A percentile compares a stretch with the other conserved stretches of the same genome.
Conservation (phyloP, 1,140 invertebrate species). For the Prorops nasuta region DNA sequence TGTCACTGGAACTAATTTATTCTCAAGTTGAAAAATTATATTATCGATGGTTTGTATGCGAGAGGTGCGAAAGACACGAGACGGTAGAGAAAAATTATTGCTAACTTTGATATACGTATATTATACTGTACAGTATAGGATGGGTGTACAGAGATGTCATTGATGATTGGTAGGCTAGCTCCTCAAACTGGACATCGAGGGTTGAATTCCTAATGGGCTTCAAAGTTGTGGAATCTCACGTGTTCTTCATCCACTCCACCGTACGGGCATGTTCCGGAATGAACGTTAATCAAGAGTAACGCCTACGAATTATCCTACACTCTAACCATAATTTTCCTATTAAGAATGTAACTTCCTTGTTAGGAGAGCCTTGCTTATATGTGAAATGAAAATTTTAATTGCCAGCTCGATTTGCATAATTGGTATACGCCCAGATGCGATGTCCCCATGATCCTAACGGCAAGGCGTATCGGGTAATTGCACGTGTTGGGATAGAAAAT, state of each 20-base stretch:
- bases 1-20: no score
- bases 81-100: no score
- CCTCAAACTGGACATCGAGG: slow-evolving; percentile 3
- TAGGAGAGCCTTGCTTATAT: background rate
- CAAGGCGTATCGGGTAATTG: no score
- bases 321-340: slow-evolving; percentile 27
- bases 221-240: background rate
- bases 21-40: no score
- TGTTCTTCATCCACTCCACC: slow-evolving; percentile 14
- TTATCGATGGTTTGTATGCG: no score
- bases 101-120: no score
- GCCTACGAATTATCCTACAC: slow-evolving; percentile 24
- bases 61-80: no score
- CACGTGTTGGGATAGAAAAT: no score
- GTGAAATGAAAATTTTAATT: slow-evolving; percentile 34
- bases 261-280: no score
- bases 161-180: slow-evolving; percentile 2
- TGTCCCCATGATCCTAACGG: no score
- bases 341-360: slow-evolving; percentile 3
- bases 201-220: slow-evolving; percentile 16
- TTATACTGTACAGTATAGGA: no score
- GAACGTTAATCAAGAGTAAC: slow-evolving; percentile 25
- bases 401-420: slow-evolving; percentile 37
- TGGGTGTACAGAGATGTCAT: no score
- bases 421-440: slow-evolving; percentile 24